Evolutionary conservation across 2,888 invertebrate species (phyloP), one percentile per base, ranked within the genome.

Genomic region (Amitus sp.): DNA sequence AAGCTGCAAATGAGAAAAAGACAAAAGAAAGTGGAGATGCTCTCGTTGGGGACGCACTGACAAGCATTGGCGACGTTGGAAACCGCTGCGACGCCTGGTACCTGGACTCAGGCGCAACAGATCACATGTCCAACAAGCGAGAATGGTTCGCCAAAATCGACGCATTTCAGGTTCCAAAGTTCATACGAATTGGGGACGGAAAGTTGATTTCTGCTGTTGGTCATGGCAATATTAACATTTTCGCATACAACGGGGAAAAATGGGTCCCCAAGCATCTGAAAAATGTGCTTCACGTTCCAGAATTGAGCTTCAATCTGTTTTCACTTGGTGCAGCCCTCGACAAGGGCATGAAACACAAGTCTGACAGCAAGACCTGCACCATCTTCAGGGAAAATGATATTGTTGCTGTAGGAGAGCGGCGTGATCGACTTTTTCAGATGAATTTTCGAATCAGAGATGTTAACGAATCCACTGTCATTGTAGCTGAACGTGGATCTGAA

Each of bases 371-470:
- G 4, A 12, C 13, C 23, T 52, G 52, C 10, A 5, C 17, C 4
- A 23, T 47, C 9, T 0, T 37, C 1, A 47, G n/a, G n/a, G n/a
- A 52, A n/a, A 13, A 48, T 1, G 49, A 45, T 30, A 34, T 33
- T 1, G 46, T 40, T 18, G 46, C 46, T 45, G 46, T 59, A 45
- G 48, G 59, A 53, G 59, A 15, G 18, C 27, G 53, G 9, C 1
- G 30, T 1, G 47, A 13, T 2, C 39, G 30, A n/a, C 39, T 54
- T 0, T 54, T 37, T 20, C 7, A 42, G n/a, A 60, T 60, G 53
- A 42, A 18, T 2, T 45, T 59, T 28, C 40, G 37, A 12, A 30
- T 54, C 9, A 18, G 39, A 7, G 15, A 17, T n/a, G n/a, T n/a
- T n/a, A n/a, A n/a, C n/a, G n/a, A n/a, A n/a, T n/a, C n/a, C n/a